A percentile compares a stretch with the other conserved stretches of the same genome.
Conservation (phyloP, 2,113 vertebrate species). For the Cryptotis parvus region DNA sequence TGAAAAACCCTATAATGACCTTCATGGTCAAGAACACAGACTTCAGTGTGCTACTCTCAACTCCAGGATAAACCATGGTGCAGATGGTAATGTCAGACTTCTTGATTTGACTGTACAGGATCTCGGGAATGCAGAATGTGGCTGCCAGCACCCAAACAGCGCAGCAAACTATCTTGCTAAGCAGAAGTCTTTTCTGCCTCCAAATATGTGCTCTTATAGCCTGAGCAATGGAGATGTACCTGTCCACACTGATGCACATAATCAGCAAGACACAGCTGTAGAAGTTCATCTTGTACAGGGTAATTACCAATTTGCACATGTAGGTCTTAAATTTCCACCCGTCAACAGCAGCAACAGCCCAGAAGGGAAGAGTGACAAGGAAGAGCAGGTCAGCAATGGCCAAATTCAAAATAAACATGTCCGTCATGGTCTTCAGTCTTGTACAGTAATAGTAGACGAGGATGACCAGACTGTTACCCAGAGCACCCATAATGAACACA, state of each 20-base stretch:
- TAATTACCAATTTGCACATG: conserved; percentile 90
- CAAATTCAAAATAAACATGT: conserved; percentile 92
- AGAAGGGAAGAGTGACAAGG: conserved; percentile 93
- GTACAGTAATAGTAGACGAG: conserved; percentile 90
- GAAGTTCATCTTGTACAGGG: conserved; percentile 94
- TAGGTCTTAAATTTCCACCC: conserved; percentile 89
- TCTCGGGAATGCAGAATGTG: conserved; percentile 91
- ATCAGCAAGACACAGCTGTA: conserved; percentile 94
- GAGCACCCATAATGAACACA: conserved; percentile 89
- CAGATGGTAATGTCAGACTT: conserved; percentile 68
- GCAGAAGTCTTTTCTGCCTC: conserved; percentile 87
- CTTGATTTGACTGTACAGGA: conserved; percentile 88
- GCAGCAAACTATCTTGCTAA: conserved; percentile 89
- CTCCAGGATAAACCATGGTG: conserved; percentile 84
- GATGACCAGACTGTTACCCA: conserved; percentile 92
- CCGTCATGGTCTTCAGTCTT: conserved; percentile 92
- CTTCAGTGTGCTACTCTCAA: conserved; percentile 80
- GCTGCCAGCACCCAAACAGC: conserved; percentile 88
- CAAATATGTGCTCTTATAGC: conserved; percentile 88
- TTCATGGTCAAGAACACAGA: conserved; percentile 88
- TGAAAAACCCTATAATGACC: conserved; percentile 91
- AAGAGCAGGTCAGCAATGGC: conserved; percentile 94
- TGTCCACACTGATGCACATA: conserved; percentile 94
- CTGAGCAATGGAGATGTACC: conserved; percentile 92
- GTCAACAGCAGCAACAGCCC: conserved; percentile 87